Evolutionary conservation across 2,888 invertebrate species (phyloP).

Genomic region (Eupeodes luniger): DNA sequence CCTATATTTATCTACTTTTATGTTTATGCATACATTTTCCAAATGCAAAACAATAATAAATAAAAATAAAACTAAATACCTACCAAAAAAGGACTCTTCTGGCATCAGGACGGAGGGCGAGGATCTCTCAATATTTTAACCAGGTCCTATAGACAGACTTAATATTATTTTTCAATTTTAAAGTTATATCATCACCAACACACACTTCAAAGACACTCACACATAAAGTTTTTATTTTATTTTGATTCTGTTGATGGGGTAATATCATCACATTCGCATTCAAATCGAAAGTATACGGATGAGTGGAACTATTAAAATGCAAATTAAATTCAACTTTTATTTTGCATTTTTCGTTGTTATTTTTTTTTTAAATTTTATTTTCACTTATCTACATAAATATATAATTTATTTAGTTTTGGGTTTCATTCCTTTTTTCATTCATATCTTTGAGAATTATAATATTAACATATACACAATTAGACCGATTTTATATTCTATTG

Average conservation of each 20-base stretch:
- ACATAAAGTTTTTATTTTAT: neutral
- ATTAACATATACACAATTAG: slow-evolving; percentile 34
- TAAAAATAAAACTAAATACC: neutral
- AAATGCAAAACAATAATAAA: slow-evolving; percentile 1
- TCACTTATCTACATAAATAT: neutral
- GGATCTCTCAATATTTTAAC: neutral
- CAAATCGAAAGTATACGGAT: slow-evolving; percentile 40
- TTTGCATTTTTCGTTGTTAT: slow-evolving; percentile 22
- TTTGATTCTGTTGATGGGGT: neutral
- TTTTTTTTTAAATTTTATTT: slow-evolving; percentile 16
- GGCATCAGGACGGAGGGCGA: neutral
- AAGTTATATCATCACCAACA: slow-evolving; percentile 21
- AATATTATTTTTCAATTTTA: slow-evolving; percentile 48
- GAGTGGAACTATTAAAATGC: slow-evolving; percentile 69
- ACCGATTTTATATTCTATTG: slow-evolving; percentile 24
- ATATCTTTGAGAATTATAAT: slow-evolving; percentile 29
- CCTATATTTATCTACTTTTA: too few species aligned
- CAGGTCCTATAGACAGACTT: slow-evolving; percentile 19
- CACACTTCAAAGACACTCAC: neutral
- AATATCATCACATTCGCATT: slow-evolving; percentile 19
- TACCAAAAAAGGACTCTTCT: slow-evolving; percentile 1
- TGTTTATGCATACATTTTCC: neutral
- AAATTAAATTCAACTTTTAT: slow-evolving; percentile 67
- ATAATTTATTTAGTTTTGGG: neutral
- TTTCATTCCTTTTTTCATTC: neutral